These are phyloP conservation scores for Megaptera novaeangliae DNA, from an alignment of 2,113 vertebrate genomes.

Conservation along the genomic window DNA sequence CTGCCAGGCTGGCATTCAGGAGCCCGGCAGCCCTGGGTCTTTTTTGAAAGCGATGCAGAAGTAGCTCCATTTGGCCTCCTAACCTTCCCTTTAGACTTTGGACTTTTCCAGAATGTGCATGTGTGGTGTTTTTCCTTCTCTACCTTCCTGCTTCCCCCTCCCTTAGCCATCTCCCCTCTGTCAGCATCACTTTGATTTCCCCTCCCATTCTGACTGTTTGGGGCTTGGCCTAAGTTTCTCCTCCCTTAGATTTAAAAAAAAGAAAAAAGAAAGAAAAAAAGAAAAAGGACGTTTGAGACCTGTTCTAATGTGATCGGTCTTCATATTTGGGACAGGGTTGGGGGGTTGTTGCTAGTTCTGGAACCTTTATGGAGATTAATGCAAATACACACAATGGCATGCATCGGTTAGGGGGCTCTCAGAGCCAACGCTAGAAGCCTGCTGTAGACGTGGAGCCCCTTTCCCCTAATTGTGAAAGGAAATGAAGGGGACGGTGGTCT, in stretches of 20 bases:
- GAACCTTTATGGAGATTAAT: background rate
- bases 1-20: background rate
- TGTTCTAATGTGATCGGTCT: background rate
- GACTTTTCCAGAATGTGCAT: constrained; percentile 13
- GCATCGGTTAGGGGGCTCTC: background rate
- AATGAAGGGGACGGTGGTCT: background rate
- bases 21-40: background rate
- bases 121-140: background rate
- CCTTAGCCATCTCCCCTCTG: background rate
- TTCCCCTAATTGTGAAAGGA: background rate
- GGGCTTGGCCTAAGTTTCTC: background rate
- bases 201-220: background rate
- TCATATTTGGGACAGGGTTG: background rate
- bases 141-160: background rate
- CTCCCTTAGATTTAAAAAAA: background rate
- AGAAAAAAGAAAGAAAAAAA: background rate
- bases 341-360: background rate
- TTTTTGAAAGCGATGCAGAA: background rate
- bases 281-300: background rate
- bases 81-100: background rate
- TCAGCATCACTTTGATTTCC: background rate
- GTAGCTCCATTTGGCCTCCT: background rate
- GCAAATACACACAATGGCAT: background rate
- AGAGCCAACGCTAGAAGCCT: background rate
- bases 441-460: background rate